Conservation (phyloP, 1,140 invertebrate genomes). For the Aphidius gifuensis region DNA sequence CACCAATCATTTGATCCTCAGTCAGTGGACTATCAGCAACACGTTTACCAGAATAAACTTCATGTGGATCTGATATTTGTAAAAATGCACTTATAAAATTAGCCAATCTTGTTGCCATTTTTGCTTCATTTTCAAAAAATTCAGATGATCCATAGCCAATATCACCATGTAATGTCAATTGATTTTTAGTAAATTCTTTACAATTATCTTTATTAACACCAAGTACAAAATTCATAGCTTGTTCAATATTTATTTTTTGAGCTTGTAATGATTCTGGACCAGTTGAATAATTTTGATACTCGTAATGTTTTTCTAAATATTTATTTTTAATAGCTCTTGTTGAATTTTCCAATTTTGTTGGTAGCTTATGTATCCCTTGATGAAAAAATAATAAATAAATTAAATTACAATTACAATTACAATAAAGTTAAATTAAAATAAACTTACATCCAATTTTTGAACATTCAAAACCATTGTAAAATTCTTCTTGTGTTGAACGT, state of each 20-base stretch:
- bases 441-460: conserved; percentile 85
- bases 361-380: conserved; percentile 77
- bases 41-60: conserved; percentile 89
- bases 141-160: conserved; percentile 80
- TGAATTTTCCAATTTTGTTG: conserved; percentile 73
- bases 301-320: conserved; percentile 70
- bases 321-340: conserved; percentile 66
- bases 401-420: conserved; percentile 16
- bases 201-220: conserved; percentile 73
- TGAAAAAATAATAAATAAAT: conserved; percentile 25
- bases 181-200: conserved; percentile 66
- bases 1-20: conserved; percentile 92
- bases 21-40: conserved; percentile 84
- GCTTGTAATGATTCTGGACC: conserved; percentile 64
- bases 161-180: conserved; percentile 77
- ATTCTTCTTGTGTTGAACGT: conserved; percentile 85
- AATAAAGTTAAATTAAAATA: conserved; percentile 2
- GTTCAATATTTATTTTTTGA: conserved; percentile 71
- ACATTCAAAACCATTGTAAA: conserved; percentile 90
- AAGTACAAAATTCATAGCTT: conserved; percentile 72
- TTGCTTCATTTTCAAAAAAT: conserved; percentile 91
- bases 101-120: conserved; percentile 89
- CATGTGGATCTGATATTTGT: conserved; percentile 88
- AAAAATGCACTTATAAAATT: conserved; percentile 94
- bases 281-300: conserved; percentile 67